Evolutionary conservation across 2,888 invertebrate species (phyloP).

Genomic region (Geotrupes spiniger): DNA sequence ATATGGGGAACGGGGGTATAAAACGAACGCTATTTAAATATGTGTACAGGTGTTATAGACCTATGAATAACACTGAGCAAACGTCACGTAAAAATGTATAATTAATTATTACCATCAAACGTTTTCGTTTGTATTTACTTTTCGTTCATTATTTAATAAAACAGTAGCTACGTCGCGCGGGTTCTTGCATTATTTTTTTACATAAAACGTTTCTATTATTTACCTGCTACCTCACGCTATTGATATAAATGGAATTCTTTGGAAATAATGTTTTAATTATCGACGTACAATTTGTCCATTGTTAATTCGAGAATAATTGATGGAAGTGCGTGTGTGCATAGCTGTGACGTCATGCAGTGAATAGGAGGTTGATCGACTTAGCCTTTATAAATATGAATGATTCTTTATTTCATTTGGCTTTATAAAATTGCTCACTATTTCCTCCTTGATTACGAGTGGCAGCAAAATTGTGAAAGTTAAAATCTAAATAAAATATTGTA

Average conservation of each 20-base stretch:
- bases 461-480: too few species aligned
- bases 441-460: too few species aligned
- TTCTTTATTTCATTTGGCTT: too few species aligned
- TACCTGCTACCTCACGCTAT: slow-evolving; percentile 7
- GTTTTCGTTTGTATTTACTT: slow-evolving; percentile 7
- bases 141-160: slow-evolving; percentile 10
- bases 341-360: too few species aligned
- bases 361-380: too few species aligned
- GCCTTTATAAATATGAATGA: too few species aligned
- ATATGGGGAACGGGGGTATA: slow-evolving; percentile 2
- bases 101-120: slow-evolving; percentile 22
- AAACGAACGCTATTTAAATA: slow-evolving; percentile 11
- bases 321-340: too few species aligned
- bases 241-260: slow-evolving; percentile 1
- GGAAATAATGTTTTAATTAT: too few species aligned
- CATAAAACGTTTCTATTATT: slow-evolving; percentile 4
- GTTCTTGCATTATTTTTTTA: slow-evolving; percentile 12
- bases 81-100: slow-evolving; percentile 20
- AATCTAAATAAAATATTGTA: too few species aligned
- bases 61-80: slow-evolving; percentile 10
- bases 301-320: too few species aligned
- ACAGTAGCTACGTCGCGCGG: slow-evolving; percentile 9
- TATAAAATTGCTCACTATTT: too few species aligned
- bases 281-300: too few species aligned
- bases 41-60: slow-evolving; percentile 12